Evolutionary conservation across 2,797 vertebrate genomes (phyloP), one percentile per base, ranked within the genome.

Genomic region (Epinephelus malabaricus): DNA sequence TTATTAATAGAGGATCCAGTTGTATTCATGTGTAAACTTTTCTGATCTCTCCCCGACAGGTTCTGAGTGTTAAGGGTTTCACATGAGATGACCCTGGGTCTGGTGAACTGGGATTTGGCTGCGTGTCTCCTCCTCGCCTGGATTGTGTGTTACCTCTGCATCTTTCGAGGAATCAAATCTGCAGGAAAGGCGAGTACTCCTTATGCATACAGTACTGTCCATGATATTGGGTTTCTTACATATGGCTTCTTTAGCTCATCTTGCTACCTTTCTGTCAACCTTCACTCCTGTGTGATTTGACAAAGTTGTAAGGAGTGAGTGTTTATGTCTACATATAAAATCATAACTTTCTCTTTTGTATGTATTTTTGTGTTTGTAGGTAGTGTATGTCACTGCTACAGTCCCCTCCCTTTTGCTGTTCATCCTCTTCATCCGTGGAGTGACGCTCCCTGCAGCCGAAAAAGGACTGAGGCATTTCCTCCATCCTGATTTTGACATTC

Each of bases 381-480:
- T 98, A 0, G 97, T 98, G 60, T 99, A 99, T 83, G 96, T 99
- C 92, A 98, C 98, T 1, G 97, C 97, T 6, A 97, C 97, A 0
- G 97, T 98, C 58, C 98, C 98, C 0, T 98, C 98, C 0, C 25
- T 97, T 87, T 96, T 98, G 96, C 92, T 99, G 3, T 6, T 98
- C 59, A 89, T 98, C 84, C 94, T 99, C 23, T 95, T 98, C 84
- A 46, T 98, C 59, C 96, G 97, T 47, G 98, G 97, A 2, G 82
- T 97, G 73, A 96, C 96, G 0, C 95, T 99, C 6, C 98, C 98
- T 0, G 98, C 98, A 9, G 97, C 98, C 14, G 84, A 50, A 0
- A 79, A 92, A 0, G 98, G 98, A 5, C 95, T 99, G 45, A 68
- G 70, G 68, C 98, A 96, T 82, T 98, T 97, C 88, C 92, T 99